Conservation (phyloP, 2,888 invertebrate species). For the Chromoteleia sp. region DNA sequence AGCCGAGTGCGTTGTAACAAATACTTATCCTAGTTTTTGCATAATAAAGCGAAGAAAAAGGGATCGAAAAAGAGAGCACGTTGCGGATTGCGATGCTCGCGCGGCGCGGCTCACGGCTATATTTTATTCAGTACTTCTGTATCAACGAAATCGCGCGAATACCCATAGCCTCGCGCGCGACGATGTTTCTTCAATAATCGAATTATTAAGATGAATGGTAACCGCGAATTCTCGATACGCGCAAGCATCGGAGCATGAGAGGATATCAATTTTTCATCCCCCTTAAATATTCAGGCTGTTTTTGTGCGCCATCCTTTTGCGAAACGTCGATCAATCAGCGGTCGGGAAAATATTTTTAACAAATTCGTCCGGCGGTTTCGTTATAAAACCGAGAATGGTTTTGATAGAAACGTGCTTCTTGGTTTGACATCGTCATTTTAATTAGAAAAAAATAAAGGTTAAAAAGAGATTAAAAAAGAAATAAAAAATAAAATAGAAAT, state of each 20-base stretch:
- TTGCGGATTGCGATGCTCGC: slow-evolving; percentile 27
- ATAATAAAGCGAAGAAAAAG: slow-evolving; percentile 59
- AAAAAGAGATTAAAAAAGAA: too few species aligned
- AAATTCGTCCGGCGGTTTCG: neutral
- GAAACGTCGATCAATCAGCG: slow-evolving; percentile 27
- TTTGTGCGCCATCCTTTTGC: neutral
- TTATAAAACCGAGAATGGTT: too few species aligned
- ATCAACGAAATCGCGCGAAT: slow-evolving; percentile 44
- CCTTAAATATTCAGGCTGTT: slow-evolving; percentile 29
- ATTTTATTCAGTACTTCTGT: slow-evolving; percentile 58
- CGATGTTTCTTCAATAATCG: slow-evolving; percentile 50
- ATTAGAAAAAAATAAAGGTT: too few species aligned
- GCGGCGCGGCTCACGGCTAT: slow-evolving; percentile 13
- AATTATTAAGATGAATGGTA: slow-evolving; percentile 62
- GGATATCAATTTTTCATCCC: slow-evolving; percentile 8
- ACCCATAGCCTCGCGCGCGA: neutral
- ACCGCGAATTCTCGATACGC: slow-evolving; percentile 34
- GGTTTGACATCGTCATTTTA: too few species aligned
- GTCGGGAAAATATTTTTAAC: slow-evolving; percentile 22
- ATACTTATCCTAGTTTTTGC: slow-evolving; percentile 64
- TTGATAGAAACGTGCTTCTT: too few species aligned
- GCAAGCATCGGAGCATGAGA: neutral
- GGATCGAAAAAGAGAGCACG: slow-evolving; percentile 24
- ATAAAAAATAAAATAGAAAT: too few species aligned
- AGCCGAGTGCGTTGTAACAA: slow-evolving; percentile 51